phyloP scores from a whole-genome alignment of 2,888 invertebrate genomes.

The Papilio demoleus region DNA sequence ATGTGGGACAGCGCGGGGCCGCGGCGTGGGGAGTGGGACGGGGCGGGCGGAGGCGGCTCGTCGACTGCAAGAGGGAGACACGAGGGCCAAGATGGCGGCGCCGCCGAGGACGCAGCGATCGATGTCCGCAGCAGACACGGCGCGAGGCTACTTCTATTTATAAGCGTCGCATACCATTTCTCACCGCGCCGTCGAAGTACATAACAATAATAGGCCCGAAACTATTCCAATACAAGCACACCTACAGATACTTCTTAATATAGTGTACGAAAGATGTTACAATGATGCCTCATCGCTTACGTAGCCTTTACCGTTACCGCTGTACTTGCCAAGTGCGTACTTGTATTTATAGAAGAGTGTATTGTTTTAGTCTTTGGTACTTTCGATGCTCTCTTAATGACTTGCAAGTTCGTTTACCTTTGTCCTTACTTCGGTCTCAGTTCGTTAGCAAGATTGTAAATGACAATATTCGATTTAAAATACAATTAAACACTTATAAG shows the following conservation, averaged over 20 bases:
- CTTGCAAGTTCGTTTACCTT: conserved; percentile 28
- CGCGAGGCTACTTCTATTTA: conserved; percentile 80
- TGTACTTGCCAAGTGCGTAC: conserved; percentile 29
- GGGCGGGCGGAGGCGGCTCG: conserved; percentile 40
- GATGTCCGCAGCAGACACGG: conserved; percentile 79
- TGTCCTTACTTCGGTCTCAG: neutral
- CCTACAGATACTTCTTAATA: conserved; percentile 18
- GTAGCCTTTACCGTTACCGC: neutral
- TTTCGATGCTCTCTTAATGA: conserved; percentile 11
- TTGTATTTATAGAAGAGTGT: conserved; percentile 26
- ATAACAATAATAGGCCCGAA: conserved; percentile 43
- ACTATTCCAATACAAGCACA: conserved; percentile 27
- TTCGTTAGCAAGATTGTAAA: conserved; percentile 9
- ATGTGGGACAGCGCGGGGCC: conserved; percentile 81
- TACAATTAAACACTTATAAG: neutral
- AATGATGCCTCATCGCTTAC: conserved; percentile 32
- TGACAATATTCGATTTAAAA: neutral
- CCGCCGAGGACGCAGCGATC: conserved; percentile 80
- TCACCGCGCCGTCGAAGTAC: conserved; percentile 61
- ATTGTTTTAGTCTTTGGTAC: conserved; percentile 12
- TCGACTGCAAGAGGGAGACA: conserved; percentile 73
- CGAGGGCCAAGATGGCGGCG: conserved; percentile 79
- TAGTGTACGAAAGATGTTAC: conserved; percentile 16
- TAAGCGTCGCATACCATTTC: conserved; percentile 75
- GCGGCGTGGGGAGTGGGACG: conserved; percentile 62